A percentile compares a stretch with the other conserved stretches of the same genome.
These are phyloP conservation scores for Colossoma macropomum DNA, from an alignment of 2,113 vertebrate genomes.

Conservation along the genomic window DNA sequence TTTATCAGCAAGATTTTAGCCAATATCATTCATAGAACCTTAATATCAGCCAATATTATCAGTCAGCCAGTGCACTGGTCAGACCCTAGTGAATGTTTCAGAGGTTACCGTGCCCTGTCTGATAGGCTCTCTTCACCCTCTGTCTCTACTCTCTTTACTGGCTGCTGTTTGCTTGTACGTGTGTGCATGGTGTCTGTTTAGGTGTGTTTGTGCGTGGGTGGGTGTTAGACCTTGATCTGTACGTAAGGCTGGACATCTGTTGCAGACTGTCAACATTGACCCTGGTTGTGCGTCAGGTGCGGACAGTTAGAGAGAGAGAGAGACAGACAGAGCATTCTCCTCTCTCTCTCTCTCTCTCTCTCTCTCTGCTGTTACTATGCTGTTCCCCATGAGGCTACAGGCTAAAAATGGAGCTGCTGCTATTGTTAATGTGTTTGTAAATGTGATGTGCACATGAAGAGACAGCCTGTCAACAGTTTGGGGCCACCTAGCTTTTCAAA, in stretches of 20 bases:
- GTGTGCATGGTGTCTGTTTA: not conserved
- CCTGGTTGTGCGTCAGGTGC: constrained; percentile 14
- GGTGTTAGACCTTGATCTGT: constrained; percentile 37
- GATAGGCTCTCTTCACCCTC: not conserved
- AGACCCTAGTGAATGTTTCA: too few relatives aligned
- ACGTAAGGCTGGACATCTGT: constrained; percentile 45
- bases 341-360: constrained; percentile 18
- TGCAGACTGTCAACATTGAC: constrained; percentile 35
- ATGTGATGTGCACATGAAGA: constrained; percentile 15
- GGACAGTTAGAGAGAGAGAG: not conserved
- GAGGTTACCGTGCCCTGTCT: not conserved
- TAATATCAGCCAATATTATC: too few relatives aligned
- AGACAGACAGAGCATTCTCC: not conserved
- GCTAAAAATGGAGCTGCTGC: constrained; percentile 23
- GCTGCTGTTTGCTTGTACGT: constrained; percentile 32
- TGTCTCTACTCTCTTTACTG: constrained; percentile 9
- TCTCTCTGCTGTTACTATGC: not conserved
- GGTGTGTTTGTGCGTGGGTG: not conserved
- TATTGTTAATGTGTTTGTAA: constrained; percentile 36
- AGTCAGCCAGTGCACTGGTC: too few relatives aligned
- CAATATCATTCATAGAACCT: too few relatives aligned
- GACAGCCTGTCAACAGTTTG: not conserved
- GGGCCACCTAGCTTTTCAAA: not conserved
- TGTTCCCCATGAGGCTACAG: not conserved
- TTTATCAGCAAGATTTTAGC: too few relatives aligned